Evolutionary conservation across 2,888 invertebrate species (phyloP).

Genomic region (Plagiodera versicolora): DNA sequence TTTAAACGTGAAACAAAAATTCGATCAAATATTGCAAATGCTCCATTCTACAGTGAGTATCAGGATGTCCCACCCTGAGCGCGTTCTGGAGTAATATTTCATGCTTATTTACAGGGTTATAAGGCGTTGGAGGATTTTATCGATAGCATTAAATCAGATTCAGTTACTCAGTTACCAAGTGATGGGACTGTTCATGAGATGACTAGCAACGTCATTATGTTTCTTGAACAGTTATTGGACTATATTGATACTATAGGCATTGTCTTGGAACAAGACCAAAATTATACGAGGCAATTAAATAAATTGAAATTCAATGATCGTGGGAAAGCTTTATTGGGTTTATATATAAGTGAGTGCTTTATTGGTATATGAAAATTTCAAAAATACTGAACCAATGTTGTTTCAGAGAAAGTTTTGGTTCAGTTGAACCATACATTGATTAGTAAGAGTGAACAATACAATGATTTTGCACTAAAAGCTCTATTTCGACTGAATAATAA

Average conservation of each 20-base stretch:
- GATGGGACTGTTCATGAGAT: slow-evolving; percentile 98
- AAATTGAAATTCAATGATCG: slow-evolving; percentile 59
- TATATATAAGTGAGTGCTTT: slow-evolving; percentile 81
- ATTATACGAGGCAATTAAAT: slow-evolving; percentile 59
- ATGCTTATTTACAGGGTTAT: slow-evolving; percentile 68
- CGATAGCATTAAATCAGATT: slow-evolving; percentile 80
- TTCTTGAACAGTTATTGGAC: slow-evolving; percentile 82
- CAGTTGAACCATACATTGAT: slow-evolving; percentile 87
- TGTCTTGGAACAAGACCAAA: slow-evolving; percentile 64
- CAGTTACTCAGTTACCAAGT: slow-evolving; percentile 81
- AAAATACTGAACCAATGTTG: background rate
- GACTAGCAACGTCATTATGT: slow-evolving; percentile 91
- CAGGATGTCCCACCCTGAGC: background rate
- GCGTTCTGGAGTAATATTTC: background rate
- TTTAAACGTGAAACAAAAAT: slow-evolving; percentile 68
- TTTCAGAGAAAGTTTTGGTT: slow-evolving; percentile 81
- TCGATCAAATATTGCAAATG: slow-evolving; percentile 72
- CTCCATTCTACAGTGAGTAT: slow-evolving; percentile 71
- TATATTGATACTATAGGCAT: slow-evolving; percentile 76
- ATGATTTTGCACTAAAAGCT: slow-evolving; percentile 81
- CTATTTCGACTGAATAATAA: slow-evolving; percentile 94
- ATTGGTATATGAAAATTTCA: no score
- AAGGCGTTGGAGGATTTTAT: slow-evolving; percentile 92
- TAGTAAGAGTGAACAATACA: slow-evolving; percentile 90
- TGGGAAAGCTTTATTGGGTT: slow-evolving; percentile 70